A percentile compares a stretch with the other conserved stretches of the same genome.
Evolutionary conservation across 2,888 invertebrate genomes (phyloP).

Genomic region (Pimpla rufipes): DNA sequence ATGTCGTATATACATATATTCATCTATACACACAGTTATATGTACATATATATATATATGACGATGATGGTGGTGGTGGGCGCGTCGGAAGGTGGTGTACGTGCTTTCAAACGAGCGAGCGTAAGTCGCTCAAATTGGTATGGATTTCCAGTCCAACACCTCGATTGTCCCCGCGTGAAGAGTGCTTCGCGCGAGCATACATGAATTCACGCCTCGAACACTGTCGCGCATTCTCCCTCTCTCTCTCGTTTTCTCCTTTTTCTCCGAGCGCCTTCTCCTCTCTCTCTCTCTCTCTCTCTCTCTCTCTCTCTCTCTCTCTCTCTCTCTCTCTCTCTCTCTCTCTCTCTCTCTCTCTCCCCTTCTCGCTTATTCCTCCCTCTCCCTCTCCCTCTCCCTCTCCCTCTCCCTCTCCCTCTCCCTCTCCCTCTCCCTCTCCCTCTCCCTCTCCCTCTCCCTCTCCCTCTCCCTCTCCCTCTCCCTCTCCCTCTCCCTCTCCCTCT

Average conservation of each 20-base stretch:
- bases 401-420: conserved; percentile 44
- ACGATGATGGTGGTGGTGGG: conserved; percentile 43
- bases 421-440: conserved; percentile 51
- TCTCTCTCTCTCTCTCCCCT: conserved; percentile 19
- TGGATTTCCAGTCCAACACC: conserved; percentile 85
- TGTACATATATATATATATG: conserved; percentile 29
- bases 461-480: no score
- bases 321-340: conserved; percentile 29
- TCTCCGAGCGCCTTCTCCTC: not conserved
- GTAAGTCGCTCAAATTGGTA: conserved; percentile 84
- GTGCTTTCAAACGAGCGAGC: conserved; percentile 80
- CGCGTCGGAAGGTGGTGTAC: conserved; percentile 2
- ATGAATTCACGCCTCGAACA: conserved; percentile 82
- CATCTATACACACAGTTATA: not conserved
- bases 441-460: no score
- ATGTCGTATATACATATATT: conserved; percentile 23
- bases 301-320: not conserved
- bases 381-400: not conserved
- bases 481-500: no score
- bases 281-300: conserved; percentile 1
- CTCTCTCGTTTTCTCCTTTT: conserved; percentile 18
- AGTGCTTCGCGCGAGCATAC: conserved; percentile 83
- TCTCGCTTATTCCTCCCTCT: not conserved
- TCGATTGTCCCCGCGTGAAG: conserved; percentile 84
- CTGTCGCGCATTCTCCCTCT: conserved; percentile 54